Base-by-base conservation (phyloP, 2,888 invertebrate species). In the Caenorhabditis angaria region DNA sequence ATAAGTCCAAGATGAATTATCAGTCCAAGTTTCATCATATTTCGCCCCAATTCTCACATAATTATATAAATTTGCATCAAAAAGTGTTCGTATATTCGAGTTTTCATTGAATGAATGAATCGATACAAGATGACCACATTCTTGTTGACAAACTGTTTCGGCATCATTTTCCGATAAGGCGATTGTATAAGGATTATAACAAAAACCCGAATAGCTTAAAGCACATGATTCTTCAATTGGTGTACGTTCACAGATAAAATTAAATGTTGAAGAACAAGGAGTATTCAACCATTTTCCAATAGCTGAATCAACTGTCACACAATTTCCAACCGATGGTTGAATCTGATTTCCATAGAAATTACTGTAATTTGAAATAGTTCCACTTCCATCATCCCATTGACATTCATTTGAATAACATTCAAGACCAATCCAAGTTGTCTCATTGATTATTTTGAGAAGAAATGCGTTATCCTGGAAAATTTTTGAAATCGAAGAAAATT, bases 361-460 rank as follows among this genome's bases (percentile, higher is more conserved):
- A 41, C 61, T 68, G 48, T 59, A 73, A 14, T 3, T 50, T 18
- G 54, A 64, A 18, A 68, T 60, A 47, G 50, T 64, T 61, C 71
- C 68, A 62, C 64, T 68, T 27, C 65, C 59, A 67, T 73, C 68
- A 63, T 73, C 73, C 73, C 73, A 73, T 20, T 61, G 24, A 47
- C 73, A 73, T 10, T 5, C 50, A n/a, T 5, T 54, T 61, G 53
- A 41, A 4, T 61, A 29, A 29, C 73, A 73, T 27, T 73, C 65
- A 35, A 73, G 29, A 27, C 73, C 73, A 2, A 73, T 10, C 68
- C 66, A 74, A 3, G 14, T 14, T 12, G 10, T 41, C 8, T 3
- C 3, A 18, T 12, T 41, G 3, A 50, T 20, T 28, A 61, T 57
- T 4, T 12, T 24, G 20, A 61, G n/a, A 10, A 61, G 57, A 3